phyloP scores from a whole-genome alignment of 2,797 vertebrate genomes.

The Nannoperca australis region DNA sequence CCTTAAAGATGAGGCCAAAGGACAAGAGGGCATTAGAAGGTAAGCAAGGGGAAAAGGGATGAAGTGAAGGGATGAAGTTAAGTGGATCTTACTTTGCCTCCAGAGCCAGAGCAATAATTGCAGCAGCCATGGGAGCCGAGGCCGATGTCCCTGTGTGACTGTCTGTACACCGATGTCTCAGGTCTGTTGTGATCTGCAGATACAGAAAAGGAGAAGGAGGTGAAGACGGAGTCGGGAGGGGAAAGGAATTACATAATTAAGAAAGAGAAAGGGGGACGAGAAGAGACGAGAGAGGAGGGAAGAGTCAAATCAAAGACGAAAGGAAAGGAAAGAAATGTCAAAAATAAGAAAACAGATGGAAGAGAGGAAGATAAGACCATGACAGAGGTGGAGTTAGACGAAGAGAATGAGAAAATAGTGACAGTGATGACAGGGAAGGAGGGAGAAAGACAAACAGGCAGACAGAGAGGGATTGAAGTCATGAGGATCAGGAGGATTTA shows the following conservation, averaged over 20 bases:
- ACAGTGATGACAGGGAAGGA: conserved; percentile 10
- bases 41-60: conserved; percentile 56
- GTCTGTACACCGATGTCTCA: conserved; percentile 98
- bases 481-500: conserved; percentile 61
- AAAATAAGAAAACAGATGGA: conserved; percentile 15
- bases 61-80: conserved; percentile 68
- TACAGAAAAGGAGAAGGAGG: conserved; percentile 10
- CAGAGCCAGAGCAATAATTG: conserved; percentile 96
- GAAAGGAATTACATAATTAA: conserved; percentile 14
- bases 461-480: conserved; percentile 39
- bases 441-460: conserved; percentile 23
- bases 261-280: neutral
- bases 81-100: conserved; percentile 96
- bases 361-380: neutral
- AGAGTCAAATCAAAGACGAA: neutral
- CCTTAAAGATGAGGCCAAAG: conserved; percentile 30
- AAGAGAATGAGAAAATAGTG: neutral
- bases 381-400: conserved; percentile 5
- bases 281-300: neutral
- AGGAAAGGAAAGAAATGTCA: neutral
- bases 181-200: conserved; percentile 95
- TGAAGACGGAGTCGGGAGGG: conserved; percentile 2
- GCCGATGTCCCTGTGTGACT: conserved; percentile 98
- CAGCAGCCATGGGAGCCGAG: conserved; percentile 98
- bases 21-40: conserved; percentile 57